These are phyloP conservation scores for Capitulum mitella DNA, from an alignment of 2,888 invertebrate species.

Conservation along the genomic window DNA sequence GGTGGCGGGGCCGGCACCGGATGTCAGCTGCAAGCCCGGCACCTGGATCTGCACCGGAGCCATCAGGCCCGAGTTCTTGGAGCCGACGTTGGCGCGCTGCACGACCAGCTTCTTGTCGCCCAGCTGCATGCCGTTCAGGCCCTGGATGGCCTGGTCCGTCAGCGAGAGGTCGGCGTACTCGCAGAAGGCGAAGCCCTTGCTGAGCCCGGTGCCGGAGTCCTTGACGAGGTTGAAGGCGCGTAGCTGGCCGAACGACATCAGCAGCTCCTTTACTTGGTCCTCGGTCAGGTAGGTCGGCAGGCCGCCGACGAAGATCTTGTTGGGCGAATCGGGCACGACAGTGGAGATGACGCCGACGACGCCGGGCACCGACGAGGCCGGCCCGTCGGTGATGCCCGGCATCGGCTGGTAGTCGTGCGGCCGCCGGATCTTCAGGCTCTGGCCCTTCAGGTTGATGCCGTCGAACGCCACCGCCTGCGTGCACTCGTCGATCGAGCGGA, in stretches of 20 bases:
- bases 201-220: constrained; percentile 95
- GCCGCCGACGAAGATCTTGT: constrained; percentile 98
- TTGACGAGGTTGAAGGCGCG: constrained; percentile 98
- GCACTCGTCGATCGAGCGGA: constrained; percentile 94
- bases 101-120: constrained; percentile 98
- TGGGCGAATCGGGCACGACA: constrained; percentile 91
- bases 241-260: constrained; percentile 96
- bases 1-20: constrained; percentile 84
- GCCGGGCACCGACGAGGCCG: constrained; percentile 38
- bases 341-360: constrained; percentile 62
- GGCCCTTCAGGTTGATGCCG: constrained; percentile 96
- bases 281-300: constrained; percentile 97
- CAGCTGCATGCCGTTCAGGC: constrained; percentile 96
- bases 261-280: constrained; percentile 97
- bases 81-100: constrained; percentile 96
- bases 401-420: constrained; percentile 98
- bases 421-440: constrained; percentile 92
- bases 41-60: constrained; percentile 87
- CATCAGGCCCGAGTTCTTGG: constrained; percentile 75
- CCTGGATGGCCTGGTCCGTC: constrained; percentile 98
- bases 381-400: constrained; percentile 88
- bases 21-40: constrained; percentile 75
- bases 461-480: constrained; percentile 99
- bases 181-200: constrained; percentile 99
- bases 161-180: constrained; percentile 95